Base-by-base conservation (phyloP, 2,888 invertebrate species). In the Andrena marginata region DNA sequence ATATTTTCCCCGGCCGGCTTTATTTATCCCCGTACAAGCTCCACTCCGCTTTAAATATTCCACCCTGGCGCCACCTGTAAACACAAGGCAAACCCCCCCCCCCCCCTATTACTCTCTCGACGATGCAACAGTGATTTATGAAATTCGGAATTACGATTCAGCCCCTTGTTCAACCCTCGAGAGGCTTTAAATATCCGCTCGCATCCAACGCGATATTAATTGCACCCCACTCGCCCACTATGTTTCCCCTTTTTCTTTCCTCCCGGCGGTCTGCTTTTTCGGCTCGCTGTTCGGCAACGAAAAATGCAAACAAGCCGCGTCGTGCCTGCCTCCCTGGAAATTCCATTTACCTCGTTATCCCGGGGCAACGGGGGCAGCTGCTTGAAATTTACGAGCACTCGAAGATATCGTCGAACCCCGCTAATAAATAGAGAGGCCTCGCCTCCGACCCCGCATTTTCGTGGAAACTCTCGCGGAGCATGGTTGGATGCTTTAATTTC, bases 381-480 rank as follows among this genome's bases (percentile, higher is more conserved):
- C 79, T 78, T 51, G 65, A 71, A 59, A 71, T 78, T 80, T 80
- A 78, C 67, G 65, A 60, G 65, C 80, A 67, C 80, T 78, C 70
- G 78, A 78, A 80, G 70, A 31, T 67, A 78, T 54, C 78, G 79
- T 78, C 49, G 79, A 78, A 78, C 70, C 60, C 51, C 65, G 51
- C 60, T 80, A 80, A 78, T 80, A 71, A 78, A 78, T 65, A 78
- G 60, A 78, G 13, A 33, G 49, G 13, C 20, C 56, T 54, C 29
- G 54, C n/a, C 64, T 13, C 16, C 16, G 5, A 1, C 5, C 5
- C 42, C 16, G 42, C 42, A 16, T 42, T 42, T 1, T 42, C 42
- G 42, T 16, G 4, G 42, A 1, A 51, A 51, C 51, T 7, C 20
- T 51, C 20, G 51, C 51, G 7, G 13, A 20, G 20, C 20, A 20